These are phyloP conservation scores for Sphaerodactylus townsendi DNA, from an alignment of 2,113 vertebrate genomes.

Conservation along the genomic window DNA sequence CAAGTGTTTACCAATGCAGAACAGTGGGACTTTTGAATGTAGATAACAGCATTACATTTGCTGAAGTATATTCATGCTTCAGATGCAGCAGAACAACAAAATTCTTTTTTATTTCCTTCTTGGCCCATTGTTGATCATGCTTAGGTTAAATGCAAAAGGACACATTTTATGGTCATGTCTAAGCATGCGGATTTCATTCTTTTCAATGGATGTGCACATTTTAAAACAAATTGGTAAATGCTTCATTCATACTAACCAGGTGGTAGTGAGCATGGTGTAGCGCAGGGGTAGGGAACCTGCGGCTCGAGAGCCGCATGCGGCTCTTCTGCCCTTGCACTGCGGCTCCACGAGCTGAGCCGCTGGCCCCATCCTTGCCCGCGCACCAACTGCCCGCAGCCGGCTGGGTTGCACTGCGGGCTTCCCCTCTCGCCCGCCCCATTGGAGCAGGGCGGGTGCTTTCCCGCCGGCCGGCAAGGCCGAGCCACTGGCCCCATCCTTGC, in stretches of 20 bases:
- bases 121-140: constrained; percentile 1
- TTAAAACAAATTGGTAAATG: not conserved
- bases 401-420: too few species aligned
- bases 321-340: too few species aligned
- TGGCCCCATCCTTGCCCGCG: too few species aligned
- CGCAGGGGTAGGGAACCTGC: too few species aligned
- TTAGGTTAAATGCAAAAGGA: not conserved
- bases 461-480: too few species aligned
- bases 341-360: too few species aligned
- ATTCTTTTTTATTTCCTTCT: not conserved
- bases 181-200: not conserved
- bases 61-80: constrained; percentile 1
- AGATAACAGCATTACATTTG: constrained; percentile 14
- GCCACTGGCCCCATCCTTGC: too few species aligned
- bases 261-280: too few species aligned
- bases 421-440: too few species aligned
- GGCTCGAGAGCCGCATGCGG: too few species aligned
- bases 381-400: too few species aligned
- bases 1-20: constrained; percentile 30
- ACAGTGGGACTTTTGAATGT: constrained; percentile 7
- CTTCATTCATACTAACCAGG: not conserved
- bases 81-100: not conserved
- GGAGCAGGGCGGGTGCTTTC: too few species aligned
- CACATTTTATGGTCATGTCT: not conserved
- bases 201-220: not conserved